phyloP scores from a whole-genome alignment of 2,888 invertebrate genomes.

The Esperia sulphurella region DNA sequence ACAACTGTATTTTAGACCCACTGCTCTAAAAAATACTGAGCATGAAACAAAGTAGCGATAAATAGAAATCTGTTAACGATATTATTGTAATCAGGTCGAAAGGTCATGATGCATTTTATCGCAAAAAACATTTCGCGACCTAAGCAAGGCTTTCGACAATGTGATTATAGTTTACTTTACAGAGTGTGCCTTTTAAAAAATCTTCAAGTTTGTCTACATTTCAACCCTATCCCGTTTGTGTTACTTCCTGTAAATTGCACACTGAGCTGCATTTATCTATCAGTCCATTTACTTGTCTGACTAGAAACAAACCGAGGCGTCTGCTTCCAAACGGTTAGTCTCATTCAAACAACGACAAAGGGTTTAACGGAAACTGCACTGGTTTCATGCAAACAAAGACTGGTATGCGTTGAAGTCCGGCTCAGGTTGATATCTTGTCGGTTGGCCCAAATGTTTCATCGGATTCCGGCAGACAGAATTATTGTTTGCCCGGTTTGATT shows the following conservation, averaged over 20 bases:
- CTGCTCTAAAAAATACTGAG: not conserved
- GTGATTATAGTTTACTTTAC: too few species aligned
- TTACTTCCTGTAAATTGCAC: not conserved
- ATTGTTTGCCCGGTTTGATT: too few species aligned
- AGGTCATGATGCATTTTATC: too few species aligned
- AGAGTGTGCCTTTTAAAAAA: too few species aligned
- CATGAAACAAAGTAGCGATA: not conserved
- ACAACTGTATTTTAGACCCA: slow-evolving; percentile 3
- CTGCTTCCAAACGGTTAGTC: slow-evolving; percentile 2
- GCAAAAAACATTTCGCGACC: too few species aligned
- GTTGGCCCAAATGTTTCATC: too few species aligned
- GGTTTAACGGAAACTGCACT: not conserved
- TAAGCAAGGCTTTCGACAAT: too few species aligned
- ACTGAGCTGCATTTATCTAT: not conserved
- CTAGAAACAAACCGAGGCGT: not conserved
- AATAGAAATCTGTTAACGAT: too few species aligned
- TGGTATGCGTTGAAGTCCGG: not conserved
- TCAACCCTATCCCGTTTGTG: not conserved
- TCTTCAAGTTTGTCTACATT: too few species aligned
- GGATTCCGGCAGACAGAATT: too few species aligned
- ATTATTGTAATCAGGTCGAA: too few species aligned
- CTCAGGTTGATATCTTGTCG: too few species aligned
- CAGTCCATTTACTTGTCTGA: not conserved
- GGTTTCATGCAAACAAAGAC: not conserved
- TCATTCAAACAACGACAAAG: not conserved